These are phyloP conservation scores for Beaufortia kweichowensis DNA, from an alignment of 2,113 vertebrate genomes.

Conservation along the genomic window DNA sequence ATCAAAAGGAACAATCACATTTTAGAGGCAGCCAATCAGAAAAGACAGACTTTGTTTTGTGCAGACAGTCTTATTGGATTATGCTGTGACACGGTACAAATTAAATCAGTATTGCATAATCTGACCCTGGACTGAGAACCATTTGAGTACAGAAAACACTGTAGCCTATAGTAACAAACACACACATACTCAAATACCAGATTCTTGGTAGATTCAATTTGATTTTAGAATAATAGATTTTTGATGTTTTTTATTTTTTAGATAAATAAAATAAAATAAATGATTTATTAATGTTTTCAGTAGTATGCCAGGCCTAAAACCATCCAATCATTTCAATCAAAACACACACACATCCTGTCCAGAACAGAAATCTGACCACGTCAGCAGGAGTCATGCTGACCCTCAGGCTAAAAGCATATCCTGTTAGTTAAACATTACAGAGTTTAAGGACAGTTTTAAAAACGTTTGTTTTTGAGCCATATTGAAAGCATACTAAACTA, in stretches of 20 bases:
- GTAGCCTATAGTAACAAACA: background rate
- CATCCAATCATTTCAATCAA: background rate
- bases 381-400: conserved; percentile 25
- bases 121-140: background rate
- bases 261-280: no score
- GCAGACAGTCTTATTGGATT: conserved; percentile 35
- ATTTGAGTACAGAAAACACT: conserved; percentile 27
- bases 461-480: no score
- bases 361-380: background rate
- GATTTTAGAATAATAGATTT: background rate
- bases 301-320: background rate
- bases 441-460: background rate
- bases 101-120: conserved; percentile 23
- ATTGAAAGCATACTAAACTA: background rate
- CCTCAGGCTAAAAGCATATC: conserved; percentile 22
- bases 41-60: conserved; percentile 2
- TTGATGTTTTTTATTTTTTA: background rate
- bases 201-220: background rate
- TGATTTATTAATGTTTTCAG: background rate
- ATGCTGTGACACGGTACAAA: conserved; percentile 28
- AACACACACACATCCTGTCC: conserved; percentile 27
- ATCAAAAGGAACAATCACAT: background rate
- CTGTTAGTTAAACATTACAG: conserved; percentile 22
- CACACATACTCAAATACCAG: background rate
- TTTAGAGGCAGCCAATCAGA: background rate